Conservation (phyloP, 2,888 invertebrate genomes). For the Lottia scabra region DNA sequence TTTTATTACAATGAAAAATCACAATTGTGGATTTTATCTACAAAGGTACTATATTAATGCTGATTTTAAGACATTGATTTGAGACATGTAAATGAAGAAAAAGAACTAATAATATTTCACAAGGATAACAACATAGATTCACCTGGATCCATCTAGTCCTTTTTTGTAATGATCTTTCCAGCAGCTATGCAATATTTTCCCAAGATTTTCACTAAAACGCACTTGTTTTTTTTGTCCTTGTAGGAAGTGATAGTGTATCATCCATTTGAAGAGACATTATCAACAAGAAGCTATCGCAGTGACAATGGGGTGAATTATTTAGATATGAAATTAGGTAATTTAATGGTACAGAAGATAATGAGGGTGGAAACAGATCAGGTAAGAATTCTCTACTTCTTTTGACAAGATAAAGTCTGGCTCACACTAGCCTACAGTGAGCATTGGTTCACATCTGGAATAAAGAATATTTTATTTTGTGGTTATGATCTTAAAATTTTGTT, state of each 20-base stretch:
- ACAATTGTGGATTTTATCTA: not conserved
- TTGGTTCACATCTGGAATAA: no score
- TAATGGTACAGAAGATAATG: conserved; percentile 95
- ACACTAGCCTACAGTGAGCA: no score
- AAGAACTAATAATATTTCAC: no score
- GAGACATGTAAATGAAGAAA: no score
- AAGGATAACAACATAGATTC: no score
- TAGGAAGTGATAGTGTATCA: conserved; percentile 91
- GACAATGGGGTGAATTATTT: conserved; percentile 71
- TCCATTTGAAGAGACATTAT: conserved; percentile 95
- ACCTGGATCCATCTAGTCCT: no score
- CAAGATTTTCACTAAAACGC: no score
- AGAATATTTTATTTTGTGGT: no score
- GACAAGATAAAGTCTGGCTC: not conserved
- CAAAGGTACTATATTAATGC: not conserved
- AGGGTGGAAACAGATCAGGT: conserved; percentile 89
- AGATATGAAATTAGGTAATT: conserved; percentile 96
- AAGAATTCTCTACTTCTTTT: conserved; percentile 16
- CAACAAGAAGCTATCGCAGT: conserved; percentile 77
- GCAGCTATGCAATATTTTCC: no score
- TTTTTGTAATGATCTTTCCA: no score
- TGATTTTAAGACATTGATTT: no score
- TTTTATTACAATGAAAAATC: not conserved
- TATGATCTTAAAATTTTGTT: no score
- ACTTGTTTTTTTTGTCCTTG: conserved; percentile 6